Evolutionary conservation across 2,888 invertebrate species (phyloP).

Genomic region (Dorcus parallelipipedus): DNA sequence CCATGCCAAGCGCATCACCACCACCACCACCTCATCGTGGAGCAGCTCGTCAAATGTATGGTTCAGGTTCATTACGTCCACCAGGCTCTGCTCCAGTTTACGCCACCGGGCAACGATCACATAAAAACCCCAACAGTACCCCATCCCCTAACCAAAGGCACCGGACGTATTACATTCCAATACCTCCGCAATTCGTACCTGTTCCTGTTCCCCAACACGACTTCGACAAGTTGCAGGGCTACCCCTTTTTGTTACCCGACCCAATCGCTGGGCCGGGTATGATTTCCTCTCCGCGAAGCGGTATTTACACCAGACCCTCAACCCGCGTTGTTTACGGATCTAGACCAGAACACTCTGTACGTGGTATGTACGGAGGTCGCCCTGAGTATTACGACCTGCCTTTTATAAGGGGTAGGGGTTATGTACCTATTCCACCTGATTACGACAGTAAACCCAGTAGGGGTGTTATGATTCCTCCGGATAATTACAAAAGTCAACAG

Average conservation of each 20-base stretch:
- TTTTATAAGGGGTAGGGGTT: constrained; percentile 34
- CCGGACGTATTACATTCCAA: constrained; percentile 16
- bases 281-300: constrained; percentile 17
- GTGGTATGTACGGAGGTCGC: constrained; percentile 40
- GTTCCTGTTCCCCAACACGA: constrained; percentile 32
- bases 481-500: constrained; percentile 38
- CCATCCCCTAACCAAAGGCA: constrained; percentile 12
- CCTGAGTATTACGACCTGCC: constrained; percentile 39
- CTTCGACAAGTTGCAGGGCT: constrained; percentile 27
- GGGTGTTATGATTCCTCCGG: constrained; percentile 1
- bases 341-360: constrained; percentile 23
- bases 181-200: constrained; percentile 20
- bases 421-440: constrained; percentile 16
- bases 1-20: constrained; percentile 32
- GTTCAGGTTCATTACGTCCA: constrained; percentile 54
- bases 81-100: constrained; percentile 48
- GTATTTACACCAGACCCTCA: not conserved
- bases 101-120: constrained; percentile 37
- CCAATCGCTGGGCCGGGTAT: constrained; percentile 1
- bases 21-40: constrained; percentile 51
- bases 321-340: too few relatives aligned
- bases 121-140: not conserved
- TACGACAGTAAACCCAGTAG: constrained; percentile 18
- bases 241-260: constrained; percentile 20
- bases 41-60: constrained; percentile 56